Evolutionary conservation across 2,113 vertebrate genomes (phyloP).

Genomic region (Elaphurus davidianus): DNA sequence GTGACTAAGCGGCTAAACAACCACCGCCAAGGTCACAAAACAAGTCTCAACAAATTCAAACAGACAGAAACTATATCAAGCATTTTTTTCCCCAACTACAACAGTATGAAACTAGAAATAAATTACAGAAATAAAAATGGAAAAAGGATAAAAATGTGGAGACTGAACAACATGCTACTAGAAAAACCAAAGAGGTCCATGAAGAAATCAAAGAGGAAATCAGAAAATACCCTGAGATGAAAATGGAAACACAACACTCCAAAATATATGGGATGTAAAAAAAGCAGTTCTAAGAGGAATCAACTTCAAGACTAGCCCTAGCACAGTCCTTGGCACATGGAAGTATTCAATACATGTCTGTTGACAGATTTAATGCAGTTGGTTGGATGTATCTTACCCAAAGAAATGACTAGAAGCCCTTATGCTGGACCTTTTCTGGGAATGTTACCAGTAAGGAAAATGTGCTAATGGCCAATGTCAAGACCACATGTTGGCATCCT

Average conservation of each 20-base stretch:
- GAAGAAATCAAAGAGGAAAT: not conserved
- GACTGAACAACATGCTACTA: not conserved
- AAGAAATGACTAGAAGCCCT: not conserved
- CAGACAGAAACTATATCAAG: not conserved
- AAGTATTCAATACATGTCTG: not conserved
- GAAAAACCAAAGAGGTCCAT: not conserved
- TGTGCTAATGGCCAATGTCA: not conserved
- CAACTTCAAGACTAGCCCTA: not conserved
- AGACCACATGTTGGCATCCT: not conserved
- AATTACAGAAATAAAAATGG: not conserved
- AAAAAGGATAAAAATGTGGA: not conserved
- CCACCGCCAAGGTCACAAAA: not conserved
- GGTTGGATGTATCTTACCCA: not conserved
- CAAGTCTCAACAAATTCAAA: not conserved
- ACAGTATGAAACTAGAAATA: not conserved
- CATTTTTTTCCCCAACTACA: not conserved
- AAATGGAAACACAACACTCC: not conserved
- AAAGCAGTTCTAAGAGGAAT: not conserved
- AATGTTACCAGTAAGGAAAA: not conserved
- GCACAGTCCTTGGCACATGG: not conserved
- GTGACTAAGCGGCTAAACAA: not conserved
- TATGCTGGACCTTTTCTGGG: not conserved
- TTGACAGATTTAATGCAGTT: not conserved
- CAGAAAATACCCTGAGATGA: not conserved
- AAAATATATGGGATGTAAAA: not conserved